phyloP scores from a whole-genome alignment of 2,888 invertebrate genomes.

The Philereme transversata region DNA sequence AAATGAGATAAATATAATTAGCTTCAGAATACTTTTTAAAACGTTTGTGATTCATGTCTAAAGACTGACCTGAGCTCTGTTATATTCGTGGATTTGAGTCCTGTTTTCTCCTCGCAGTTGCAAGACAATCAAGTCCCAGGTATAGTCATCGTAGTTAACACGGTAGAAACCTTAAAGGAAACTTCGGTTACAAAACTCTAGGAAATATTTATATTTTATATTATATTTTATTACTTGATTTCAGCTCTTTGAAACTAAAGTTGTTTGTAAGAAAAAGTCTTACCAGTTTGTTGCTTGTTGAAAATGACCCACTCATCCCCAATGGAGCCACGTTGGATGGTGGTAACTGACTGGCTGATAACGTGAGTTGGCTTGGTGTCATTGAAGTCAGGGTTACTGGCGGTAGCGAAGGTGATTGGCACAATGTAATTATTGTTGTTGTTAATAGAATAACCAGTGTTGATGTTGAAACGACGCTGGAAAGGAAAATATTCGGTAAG shows the following conservation, averaged over 20 bases:
- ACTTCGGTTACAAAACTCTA: too few species aligned
- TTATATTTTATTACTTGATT: too few species aligned
- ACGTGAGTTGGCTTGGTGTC: constrained; percentile 74
- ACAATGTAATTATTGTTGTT: constrained; percentile 64
- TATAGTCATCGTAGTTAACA: constrained; percentile 85
- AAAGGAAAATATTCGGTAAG: constrained; percentile 29
- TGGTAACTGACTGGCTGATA: constrained; percentile 52
- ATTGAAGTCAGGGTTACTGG: constrained; percentile 66
- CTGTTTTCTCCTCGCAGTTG: constrained; percentile 64
- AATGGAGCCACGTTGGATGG: constrained; percentile 56
- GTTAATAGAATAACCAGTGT: constrained; percentile 57
- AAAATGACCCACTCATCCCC: constrained; percentile 84
- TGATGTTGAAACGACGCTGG: constrained; percentile 80
- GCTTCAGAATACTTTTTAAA: too few species aligned
- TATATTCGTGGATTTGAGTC: constrained; percentile 83
- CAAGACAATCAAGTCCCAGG: constrained; percentile 80
- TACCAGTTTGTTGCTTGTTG: constrained; percentile 85
- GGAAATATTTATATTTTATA: too few species aligned
- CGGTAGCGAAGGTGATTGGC: constrained; percentile 70
- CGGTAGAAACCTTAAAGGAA: constrained; percentile 81
- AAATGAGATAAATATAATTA: constrained; percentile 20
- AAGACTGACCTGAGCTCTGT: constrained; percentile 86
- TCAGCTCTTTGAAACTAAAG: too few species aligned
- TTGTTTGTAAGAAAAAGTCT: constrained; percentile 12
- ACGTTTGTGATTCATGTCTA: too few species aligned